Conservation (phyloP, 2,113 vertebrate genomes). For the Felis catus region DNA sequence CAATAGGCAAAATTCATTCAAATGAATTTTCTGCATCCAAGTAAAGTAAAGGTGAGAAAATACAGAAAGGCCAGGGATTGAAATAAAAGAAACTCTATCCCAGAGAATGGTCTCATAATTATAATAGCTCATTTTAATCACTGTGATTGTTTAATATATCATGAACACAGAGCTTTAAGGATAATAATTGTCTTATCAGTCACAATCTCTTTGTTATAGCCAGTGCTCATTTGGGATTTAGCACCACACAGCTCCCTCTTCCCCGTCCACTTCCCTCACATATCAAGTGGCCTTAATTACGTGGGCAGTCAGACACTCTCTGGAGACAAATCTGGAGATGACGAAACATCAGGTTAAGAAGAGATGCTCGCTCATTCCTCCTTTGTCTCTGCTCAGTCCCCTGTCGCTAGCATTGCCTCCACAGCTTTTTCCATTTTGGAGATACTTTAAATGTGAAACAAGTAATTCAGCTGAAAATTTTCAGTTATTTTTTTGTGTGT, state of each 20-base stretch:
- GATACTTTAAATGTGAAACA: slow-evolving; percentile 87
- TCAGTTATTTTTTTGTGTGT: slow-evolving; percentile 80
- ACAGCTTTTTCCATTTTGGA: slow-evolving; percentile 82
- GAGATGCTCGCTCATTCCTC: background rate
- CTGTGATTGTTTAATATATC: slow-evolving; percentile 86
- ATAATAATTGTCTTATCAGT: slow-evolving; percentile 83
- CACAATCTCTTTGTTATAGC: slow-evolving; percentile 82
- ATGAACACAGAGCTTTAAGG: slow-evolving; percentile 76
- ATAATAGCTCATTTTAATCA: slow-evolving; percentile 86
- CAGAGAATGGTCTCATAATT: slow-evolving; percentile 85
- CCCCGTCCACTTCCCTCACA: slow-evolving; percentile 70
- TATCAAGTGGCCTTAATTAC: slow-evolving; percentile 86
- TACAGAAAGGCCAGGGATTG: slow-evolving; percentile 67
- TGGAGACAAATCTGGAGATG: slow-evolving; percentile 75
- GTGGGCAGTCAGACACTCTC: slow-evolving; percentile 81
- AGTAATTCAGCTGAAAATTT: slow-evolving; percentile 88
- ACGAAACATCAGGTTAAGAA: slow-evolving; percentile 81
- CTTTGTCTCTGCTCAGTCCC: slow-evolving; percentile 84
- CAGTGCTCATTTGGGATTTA: slow-evolving; percentile 77
- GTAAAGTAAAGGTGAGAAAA: slow-evolving; percentile 79
- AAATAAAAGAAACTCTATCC: slow-evolving; percentile 58
- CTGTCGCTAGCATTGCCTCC: slow-evolving; percentile 83
- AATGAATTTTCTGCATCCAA: slow-evolving; percentile 72
- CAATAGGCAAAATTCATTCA: slow-evolving; percentile 65
- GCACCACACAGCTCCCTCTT: slow-evolving; percentile 51